Evolutionary conservation across 64 coral and sea anemone species (phyloP).

Genomic region (Trachythela sp.): DNA sequence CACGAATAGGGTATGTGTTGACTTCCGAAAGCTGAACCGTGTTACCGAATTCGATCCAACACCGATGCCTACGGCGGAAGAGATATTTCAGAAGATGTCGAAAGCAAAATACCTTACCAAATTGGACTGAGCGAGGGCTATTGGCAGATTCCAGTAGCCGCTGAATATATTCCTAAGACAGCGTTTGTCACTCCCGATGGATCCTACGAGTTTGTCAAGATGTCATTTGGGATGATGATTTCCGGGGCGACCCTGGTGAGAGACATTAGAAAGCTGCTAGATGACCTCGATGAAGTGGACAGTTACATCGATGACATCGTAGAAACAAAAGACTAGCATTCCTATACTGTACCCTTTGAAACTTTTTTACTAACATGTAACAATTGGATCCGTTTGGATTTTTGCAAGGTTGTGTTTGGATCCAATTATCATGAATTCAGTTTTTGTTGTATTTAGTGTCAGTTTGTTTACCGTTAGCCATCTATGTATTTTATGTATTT

Average conservation of each 20-base stretch:
- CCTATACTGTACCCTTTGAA: too few relatives aligned
- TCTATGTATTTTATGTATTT: too few relatives aligned
- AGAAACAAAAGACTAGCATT: too few relatives aligned
- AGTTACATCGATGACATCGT: constrained; percentile 33
- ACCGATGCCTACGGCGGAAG: constrained; percentile 15
- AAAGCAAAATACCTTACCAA: constrained; percentile 32
- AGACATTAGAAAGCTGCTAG: neutral
- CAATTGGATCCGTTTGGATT: too few relatives aligned
- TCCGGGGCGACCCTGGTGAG: constrained; percentile 9
- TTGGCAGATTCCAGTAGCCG: too few relatives aligned
- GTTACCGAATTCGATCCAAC: neutral
- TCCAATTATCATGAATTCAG: too few relatives aligned
- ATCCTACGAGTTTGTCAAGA: neutral
- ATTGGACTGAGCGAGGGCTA: constrained; percentile 4
- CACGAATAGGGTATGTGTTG: neutral
- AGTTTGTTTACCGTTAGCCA: too few relatives aligned
- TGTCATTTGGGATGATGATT: constrained; percentile 34
- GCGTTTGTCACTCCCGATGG: too few relatives aligned
- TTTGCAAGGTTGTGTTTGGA: too few relatives aligned
- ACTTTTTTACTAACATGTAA: too few relatives aligned
- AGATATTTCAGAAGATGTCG: constrained; percentile 42
- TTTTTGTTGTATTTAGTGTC: too few relatives aligned
- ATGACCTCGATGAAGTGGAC: neutral
- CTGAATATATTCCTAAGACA: too few relatives aligned
- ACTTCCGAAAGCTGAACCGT: neutral